phyloP scores from a whole-genome alignment of 2,113 vertebrate genomes.

The Emydura subglobosa region DNA sequence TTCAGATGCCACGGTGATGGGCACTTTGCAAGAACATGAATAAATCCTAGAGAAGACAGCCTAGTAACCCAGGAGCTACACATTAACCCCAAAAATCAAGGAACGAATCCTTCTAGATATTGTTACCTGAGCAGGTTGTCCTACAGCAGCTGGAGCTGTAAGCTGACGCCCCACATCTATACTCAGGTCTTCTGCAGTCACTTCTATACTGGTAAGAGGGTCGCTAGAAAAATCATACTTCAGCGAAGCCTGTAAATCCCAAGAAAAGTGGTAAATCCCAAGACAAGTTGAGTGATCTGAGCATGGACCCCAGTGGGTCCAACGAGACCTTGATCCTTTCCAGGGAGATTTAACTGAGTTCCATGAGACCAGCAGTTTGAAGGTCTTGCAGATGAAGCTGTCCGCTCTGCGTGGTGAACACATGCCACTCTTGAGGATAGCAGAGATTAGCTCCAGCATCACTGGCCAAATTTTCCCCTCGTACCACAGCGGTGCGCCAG shows the following conservation, averaged over 20 bases:
- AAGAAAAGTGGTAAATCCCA: background rate
- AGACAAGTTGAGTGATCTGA: no score
- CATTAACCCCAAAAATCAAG: background rate
- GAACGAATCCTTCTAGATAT: background rate
- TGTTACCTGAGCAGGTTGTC: constrained; percentile 36
- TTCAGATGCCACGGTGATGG: background rate
- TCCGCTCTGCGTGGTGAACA: background rate
- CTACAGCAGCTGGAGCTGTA: accelerated
- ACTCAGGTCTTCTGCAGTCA: background rate
- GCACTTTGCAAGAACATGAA: background rate
- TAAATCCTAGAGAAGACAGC: background rate
- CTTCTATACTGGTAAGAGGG: background rate
- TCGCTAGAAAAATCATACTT: constrained; percentile 52
- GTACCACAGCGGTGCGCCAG: background rate
- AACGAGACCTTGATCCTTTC: background rate
- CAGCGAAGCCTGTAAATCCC: constrained; percentile 57
- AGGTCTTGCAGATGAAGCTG: background rate
- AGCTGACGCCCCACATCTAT: background rate
- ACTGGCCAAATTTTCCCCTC: background rate
- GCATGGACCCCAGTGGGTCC: background rate
- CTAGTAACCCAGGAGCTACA: background rate
- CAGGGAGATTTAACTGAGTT: accelerated
- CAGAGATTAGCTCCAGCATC: background rate
- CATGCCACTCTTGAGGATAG: background rate
- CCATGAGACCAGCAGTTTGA: background rate